Evolutionary conservation across 2,797 vertebrate species (phyloP).

Genomic region (Pogonophryne albipinna): DNA sequence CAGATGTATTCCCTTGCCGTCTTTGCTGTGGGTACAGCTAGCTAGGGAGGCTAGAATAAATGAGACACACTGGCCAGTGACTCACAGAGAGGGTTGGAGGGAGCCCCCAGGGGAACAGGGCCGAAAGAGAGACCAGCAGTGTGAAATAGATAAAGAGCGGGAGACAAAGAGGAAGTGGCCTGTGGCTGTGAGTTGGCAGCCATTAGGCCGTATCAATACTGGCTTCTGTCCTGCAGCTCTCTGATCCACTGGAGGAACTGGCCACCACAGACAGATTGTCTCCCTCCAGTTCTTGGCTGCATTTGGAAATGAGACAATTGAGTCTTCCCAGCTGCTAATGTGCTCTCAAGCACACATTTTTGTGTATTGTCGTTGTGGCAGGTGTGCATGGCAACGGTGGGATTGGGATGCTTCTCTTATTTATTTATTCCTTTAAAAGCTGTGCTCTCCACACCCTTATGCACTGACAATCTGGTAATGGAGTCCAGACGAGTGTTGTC

Average conservation of each 20-base stretch:
- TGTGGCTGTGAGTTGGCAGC: conserved; percentile 57
- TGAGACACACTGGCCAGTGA: conserved; percentile 31
- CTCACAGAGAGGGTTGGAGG: conserved; percentile 34
- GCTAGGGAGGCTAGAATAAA: conserved; percentile 30
- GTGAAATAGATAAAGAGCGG: conserved; percentile 29
- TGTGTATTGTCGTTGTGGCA: conserved; percentile 3
- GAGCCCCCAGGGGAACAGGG: conserved; percentile 14
- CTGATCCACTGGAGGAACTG: conserved; percentile 43
- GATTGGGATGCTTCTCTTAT: neutral
- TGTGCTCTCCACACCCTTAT: neutral
- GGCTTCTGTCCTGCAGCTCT: conserved; percentile 42
- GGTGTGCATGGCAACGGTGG: neutral
- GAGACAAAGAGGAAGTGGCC: conserved; percentile 38
- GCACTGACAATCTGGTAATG: neutral
- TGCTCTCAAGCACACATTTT: neutral
- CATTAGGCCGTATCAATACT: conserved; percentile 66
- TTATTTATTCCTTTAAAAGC: conserved; percentile 20
- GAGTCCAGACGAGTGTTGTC: neutral
- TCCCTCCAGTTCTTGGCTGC: conserved; percentile 29
- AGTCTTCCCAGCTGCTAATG: conserved; percentile 11
- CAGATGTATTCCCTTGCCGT: conserved; percentile 10
- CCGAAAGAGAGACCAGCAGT: conserved; percentile 23
- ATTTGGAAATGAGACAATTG: conserved; percentile 43
- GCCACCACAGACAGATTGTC: conserved; percentile 20
- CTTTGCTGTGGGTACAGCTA: conserved; percentile 20